phyloP scores from a whole-genome alignment of 2,888 invertebrate genomes.

The Drosophila anomelani region DNA sequence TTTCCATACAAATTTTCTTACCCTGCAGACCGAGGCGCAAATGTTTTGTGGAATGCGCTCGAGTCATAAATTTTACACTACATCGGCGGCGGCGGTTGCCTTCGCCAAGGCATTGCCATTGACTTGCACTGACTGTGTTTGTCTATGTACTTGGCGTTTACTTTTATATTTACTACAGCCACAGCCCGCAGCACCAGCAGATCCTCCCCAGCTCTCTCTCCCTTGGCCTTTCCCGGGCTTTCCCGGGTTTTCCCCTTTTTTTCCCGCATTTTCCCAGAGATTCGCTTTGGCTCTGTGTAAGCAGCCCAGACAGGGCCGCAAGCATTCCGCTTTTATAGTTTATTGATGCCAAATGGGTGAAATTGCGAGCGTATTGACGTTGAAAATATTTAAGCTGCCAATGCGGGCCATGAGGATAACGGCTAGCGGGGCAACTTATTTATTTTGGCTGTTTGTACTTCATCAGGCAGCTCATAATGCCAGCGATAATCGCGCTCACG shows the following conservation, averaged over 20 bases:
- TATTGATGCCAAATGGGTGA: constrained; percentile 73
- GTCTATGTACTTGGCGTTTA: constrained; percentile 68
- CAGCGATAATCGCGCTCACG: constrained; percentile 59
- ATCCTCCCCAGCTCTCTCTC: constrained; percentile 9
- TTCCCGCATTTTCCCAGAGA: too few relatives aligned
- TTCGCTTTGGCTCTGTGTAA: constrained; percentile 37
- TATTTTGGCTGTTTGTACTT: constrained; percentile 72
- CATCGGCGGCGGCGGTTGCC: constrained; percentile 47
- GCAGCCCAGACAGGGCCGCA: constrained; percentile 60
- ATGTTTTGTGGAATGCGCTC: constrained; percentile 78
- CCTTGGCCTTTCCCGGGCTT: not conserved
- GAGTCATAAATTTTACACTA: constrained; percentile 76
- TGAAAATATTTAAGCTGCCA: constrained; percentile 67
- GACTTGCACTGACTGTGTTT: constrained; percentile 74
- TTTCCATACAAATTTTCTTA: constrained; percentile 1
- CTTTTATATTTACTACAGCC: constrained; percentile 61
- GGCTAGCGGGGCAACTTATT: constrained; percentile 51
- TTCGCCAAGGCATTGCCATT: constrained; percentile 52
- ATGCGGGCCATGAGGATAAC: constrained; percentile 34
- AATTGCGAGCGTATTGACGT: constrained; percentile 71
- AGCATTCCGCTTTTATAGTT: constrained; percentile 78
- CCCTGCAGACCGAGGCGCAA: constrained; percentile 65
- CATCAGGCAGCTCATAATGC: constrained; percentile 72
- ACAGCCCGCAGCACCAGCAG: constrained; percentile 50
- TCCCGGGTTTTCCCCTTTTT: constrained; percentile 6